These are phyloP conservation scores for Pristionchus pacificus DNA, from an alignment of 1,140 invertebrate species.

Conservation along the genomic window DNA sequence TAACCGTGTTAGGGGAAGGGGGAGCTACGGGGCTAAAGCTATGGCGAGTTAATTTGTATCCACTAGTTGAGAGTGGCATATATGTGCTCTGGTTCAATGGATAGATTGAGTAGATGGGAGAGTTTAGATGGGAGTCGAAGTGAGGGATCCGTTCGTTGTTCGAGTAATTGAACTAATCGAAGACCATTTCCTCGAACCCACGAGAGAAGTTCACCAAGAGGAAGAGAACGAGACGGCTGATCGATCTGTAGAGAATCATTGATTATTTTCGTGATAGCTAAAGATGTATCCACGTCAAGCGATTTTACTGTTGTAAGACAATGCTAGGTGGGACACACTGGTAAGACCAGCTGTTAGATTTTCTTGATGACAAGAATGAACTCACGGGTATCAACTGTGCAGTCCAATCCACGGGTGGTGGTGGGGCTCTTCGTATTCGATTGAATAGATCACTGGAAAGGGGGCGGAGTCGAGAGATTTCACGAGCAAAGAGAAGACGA, in stretches of 20 bases:
- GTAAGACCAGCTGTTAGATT: too few species aligned
- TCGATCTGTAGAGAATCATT: conserved; percentile 15
- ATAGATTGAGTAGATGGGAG: conserved; percentile 35
- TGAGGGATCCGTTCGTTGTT: conserved; percentile 26
- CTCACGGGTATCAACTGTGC: conserved; percentile 36
- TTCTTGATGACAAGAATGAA: conserved; percentile 39
- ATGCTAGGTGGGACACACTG: too few species aligned
- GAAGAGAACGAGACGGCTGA: conserved; percentile 17
- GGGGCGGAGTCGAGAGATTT: conserved; percentile 45
- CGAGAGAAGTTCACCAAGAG: conserved; percentile 44
- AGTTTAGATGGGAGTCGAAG: conserved; percentile 43
- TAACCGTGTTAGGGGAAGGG: background rate
- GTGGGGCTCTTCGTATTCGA: conserved; percentile 13
- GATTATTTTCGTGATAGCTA: conserved; percentile 28
- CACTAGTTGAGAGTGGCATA: conserved; percentile 44
- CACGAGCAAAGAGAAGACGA: conserved; percentile 46
- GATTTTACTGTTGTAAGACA: too few species aligned
- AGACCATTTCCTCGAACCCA: conserved; percentile 50
- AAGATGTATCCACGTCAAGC: too few species aligned
- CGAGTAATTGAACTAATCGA: conserved; percentile 38
- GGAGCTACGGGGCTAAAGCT: background rate
- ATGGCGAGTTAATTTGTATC: background rate
- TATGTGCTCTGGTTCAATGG: conserved; percentile 41
- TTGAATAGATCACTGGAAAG: conserved; percentile 27
- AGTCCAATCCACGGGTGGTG: conserved; percentile 2